Evolutionary conservation across 2,888 invertebrate species (phyloP), one percentile per base, ranked within the genome.

Genomic region (Mamestra brassicae): DNA sequence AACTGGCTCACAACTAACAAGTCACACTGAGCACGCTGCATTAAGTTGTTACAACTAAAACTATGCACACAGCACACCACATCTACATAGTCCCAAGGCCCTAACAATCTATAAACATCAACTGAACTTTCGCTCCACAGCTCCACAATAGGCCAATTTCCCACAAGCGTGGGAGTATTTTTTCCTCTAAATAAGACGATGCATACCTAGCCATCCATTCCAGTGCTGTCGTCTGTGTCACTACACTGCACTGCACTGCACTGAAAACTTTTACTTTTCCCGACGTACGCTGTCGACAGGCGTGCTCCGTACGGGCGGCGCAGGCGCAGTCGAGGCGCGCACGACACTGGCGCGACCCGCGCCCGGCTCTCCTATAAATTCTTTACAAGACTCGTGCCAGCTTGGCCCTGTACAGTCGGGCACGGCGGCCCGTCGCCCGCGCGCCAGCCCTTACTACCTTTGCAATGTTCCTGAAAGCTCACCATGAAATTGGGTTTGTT

Each of bases 321-420:
- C 86, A 83, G 85, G 85, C 89, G 86, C 90, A 86, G 83, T 80
- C 86, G 86, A 85, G 79, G 85, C 87, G 87, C 87, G 81, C 84
- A 81, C 87, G 85, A 88, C 92, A 92, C 93, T 93, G 92, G 88
- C 88, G 90, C 91, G 88, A 91, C 91, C 91, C 91, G 91, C 92
- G 92, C 91, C 90, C 91, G 92, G 89, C 94, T 94, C 95, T 93
- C 94, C 94, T 95, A 95, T 94, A 95, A 94, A 95, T 95, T 95
- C 94, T 95, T 94, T 94, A 94, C 93, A 93, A 94, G 93, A 93
- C 95, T 95, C 95, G 95, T 95, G 95, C 94, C 94, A 89, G 92
- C 92, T 91, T 88, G 93, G 93, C 94, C 94, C 95, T 94, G 95
- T 95, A 96, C 95, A 92, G 83, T 94, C 94, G 91, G 82, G 91